Evolutionary conservation across 2,797 vertebrate species (phyloP).

Genomic region (Anisognathus igniventris): DNA sequence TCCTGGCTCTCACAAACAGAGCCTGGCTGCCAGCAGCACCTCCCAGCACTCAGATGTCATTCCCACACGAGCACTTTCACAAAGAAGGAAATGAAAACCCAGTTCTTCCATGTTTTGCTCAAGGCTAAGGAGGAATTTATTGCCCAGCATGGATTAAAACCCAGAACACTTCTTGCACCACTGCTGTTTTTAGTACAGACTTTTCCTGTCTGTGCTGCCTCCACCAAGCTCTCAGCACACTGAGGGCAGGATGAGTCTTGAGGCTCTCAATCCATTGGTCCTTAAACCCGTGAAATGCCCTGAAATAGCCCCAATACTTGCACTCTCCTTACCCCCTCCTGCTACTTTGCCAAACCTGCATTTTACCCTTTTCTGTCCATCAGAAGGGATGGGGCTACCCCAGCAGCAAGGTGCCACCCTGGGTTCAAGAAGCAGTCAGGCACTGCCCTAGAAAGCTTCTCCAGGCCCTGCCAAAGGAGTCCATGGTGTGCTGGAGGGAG

Average conservation of each 20-base stretch:
- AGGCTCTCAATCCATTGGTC: background rate
- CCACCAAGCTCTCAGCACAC: background rate
- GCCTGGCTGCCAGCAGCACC: background rate
- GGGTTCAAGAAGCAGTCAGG: background rate
- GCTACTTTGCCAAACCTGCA: background rate
- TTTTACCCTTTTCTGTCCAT: background rate
- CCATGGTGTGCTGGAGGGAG: background rate
- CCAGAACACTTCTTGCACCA: background rate
- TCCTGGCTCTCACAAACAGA: background rate
- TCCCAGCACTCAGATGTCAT: background rate
- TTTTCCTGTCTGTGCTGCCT: background rate
- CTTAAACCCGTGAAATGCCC: background rate
- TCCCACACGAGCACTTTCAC: background rate
- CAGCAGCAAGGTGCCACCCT: background rate
- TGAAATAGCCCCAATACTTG: background rate
- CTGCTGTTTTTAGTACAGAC: background rate
- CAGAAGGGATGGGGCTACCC: background rate
- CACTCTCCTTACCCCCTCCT: background rate
- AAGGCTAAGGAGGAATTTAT: background rate
- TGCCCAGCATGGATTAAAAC: background rate
- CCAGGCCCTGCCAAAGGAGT: background rate
- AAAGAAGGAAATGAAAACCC: background rate
- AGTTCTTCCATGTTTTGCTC: background rate
- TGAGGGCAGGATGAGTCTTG: background rate
- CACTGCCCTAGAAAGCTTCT: background rate